Percentiles rank a stretch among this genome's conserved stretches.
Evolutionary conservation across 2,888 invertebrate species (phyloP).

Genomic region (Tetrapedia diversipes): DNA sequence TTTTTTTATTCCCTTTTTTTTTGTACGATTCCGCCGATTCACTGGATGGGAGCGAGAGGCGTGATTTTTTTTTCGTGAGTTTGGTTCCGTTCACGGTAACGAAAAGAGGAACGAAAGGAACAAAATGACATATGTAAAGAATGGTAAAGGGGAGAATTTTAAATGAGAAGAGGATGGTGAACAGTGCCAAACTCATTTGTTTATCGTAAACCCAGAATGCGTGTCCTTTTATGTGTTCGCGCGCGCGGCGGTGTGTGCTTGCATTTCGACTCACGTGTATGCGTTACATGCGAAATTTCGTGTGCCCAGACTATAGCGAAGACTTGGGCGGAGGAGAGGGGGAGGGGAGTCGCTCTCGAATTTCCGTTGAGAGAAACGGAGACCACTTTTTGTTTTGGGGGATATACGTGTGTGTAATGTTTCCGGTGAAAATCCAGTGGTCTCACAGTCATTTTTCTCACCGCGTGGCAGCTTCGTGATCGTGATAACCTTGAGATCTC

Average conservation of each 20-base stretch:
- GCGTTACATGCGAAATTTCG: conserved; percentile 20
- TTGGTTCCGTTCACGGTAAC: conserved; percentile 29
- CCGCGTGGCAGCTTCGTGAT: not conserved
- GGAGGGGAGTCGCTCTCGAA: conserved; percentile 3
- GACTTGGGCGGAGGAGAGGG: conserved; percentile 4
- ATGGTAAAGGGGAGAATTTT: not conserved
- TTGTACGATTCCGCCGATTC: conserved; percentile 17
- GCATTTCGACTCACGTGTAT: conserved; percentile 15
- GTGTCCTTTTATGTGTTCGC: conserved; percentile 3
- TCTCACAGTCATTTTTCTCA: not conserved
- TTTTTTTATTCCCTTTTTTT: conserved; percentile 40
- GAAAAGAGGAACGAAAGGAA: not conserved
- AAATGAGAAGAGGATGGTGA: not conserved
- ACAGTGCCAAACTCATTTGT: conserved; percentile 7
- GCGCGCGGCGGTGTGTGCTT: conserved; percentile 23
- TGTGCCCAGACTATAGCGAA: not conserved
- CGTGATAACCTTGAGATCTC: not conserved
- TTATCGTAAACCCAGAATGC: conserved; percentile 19
- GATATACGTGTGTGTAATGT: not conserved
- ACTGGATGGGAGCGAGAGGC: not conserved
- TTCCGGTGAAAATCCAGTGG: not conserved
- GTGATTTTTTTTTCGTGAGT: not conserved
- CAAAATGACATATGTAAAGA: not conserved
- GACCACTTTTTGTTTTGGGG: too few relatives aligned
- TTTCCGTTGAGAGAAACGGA: conserved; percentile 4